Base-by-base conservation (phyloP, 1,140 invertebrate species). In the Ips typographus region DNA sequence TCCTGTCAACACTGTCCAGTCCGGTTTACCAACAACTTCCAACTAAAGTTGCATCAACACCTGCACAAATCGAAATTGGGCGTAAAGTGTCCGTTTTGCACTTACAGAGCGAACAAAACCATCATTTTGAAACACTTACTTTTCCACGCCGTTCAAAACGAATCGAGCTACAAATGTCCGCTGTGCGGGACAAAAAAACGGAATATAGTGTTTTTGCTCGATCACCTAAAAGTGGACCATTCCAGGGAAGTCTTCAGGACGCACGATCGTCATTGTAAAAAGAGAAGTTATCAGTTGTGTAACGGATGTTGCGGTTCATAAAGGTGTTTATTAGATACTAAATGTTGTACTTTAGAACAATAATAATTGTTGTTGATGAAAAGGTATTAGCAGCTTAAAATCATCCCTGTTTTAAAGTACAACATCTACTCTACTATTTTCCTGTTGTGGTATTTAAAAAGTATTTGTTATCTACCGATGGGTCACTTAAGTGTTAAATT, bases 171-270 rank as follows among this genome's bases (percentile, higher is more conserved):
- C 37, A 36, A 3, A 37, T 56, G 53, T 37, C 53, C 53, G 7
- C 37, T 56, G 22, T 56, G 53, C 53, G 53, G 39, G 2, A 56
- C 53, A 0, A 22, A 36, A 7, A 56, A 56, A 37, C 53, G 53
- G 7, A 56, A n/a, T 40, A 56, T 36, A 7, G 53, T 37, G 38
- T 36, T 36, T 38, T 36, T 56, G 53, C 22, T 36, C n/a, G 53
- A 56, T 37, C 53, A 56, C 38, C 38, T 56, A 7, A 56, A 56
- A 39, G 53, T 56, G 53, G 37, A 7, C 3, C 53, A 56, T 56
- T 56, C 53, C 0, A 39, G 53, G 38, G 22, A 56, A 7, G 39
- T 56, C 38, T 56, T 56, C 37, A 36, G 39, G 39, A 7, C 53
- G 7, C 53, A 56, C 38, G n/a, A 36, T 37, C n/a, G 7, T 22